Evolutionary conservation across 2,797 vertebrate species (phyloP).

Genomic region (Pipistrellus pygmaeus): DNA sequence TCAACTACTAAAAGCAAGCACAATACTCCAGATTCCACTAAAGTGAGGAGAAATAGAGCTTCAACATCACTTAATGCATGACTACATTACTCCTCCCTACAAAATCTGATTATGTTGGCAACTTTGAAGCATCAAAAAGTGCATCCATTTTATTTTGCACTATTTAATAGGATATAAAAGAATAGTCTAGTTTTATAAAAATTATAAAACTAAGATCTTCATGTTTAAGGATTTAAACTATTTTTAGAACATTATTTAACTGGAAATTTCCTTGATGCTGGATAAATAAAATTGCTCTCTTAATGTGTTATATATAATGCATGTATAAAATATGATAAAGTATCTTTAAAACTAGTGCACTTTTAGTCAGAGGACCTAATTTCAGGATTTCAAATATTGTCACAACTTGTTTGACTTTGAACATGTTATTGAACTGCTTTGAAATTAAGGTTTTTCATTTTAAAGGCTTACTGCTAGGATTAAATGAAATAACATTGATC

Average conservation of each 20-base stretch:
- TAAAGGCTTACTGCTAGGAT: neutral
- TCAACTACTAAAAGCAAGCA: neutral
- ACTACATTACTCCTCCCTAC: neutral
- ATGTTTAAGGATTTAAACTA: neutral
- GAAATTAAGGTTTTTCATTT: neutral
- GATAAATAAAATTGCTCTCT: neutral
- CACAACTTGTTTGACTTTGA: constrained; percentile 29
- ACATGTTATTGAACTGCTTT: constrained; percentile 37
- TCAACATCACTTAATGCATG: neutral
- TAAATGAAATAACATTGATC: constrained; percentile 7
- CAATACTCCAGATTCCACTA: neutral
- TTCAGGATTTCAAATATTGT: constrained; percentile 32
- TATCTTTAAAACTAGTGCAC: neutral
- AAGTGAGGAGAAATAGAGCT: neutral
- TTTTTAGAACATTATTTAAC: constrained; percentile 20
- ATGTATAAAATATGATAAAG: neutral
- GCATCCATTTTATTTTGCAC: neutral
- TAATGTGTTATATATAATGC: neutral
- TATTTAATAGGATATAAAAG: neutral
- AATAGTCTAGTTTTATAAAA: neutral
- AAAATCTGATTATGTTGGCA: neutral
- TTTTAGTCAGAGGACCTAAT: neutral
- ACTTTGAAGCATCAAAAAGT: neutral
- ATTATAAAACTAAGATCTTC: neutral
- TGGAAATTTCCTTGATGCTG: neutral